A percentile compares a stretch with the other conserved stretches of the same genome.
Conservation (phyloP, 2,113 vertebrate species). For the Prunella fulvescens region DNA sequence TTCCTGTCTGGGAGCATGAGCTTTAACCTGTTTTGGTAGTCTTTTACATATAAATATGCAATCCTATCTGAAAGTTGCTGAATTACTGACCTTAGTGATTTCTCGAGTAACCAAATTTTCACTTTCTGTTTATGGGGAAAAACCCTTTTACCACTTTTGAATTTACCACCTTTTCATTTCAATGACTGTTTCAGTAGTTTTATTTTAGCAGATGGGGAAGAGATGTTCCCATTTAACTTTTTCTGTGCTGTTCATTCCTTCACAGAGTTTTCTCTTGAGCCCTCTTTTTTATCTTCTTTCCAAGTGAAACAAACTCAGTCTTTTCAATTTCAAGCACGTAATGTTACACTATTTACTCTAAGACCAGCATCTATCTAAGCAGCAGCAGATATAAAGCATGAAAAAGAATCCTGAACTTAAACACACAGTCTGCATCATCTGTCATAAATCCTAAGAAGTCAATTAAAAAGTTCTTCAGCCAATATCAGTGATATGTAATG, state of each 20-base stretch:
- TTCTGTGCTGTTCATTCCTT: not conserved
- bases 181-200: not conserved
- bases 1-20: not conserved
- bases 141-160: not conserved
- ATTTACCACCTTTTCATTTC: not conserved
- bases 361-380: not conserved
- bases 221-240: not conserved
- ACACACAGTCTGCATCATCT: conserved; percentile 3
- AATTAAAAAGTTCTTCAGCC: conserved; percentile 73
- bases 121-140: not conserved
- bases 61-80: not conserved
- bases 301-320: not conserved
- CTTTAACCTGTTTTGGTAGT: not conserved
- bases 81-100: not conserved
- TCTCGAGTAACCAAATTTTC: not conserved
- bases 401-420: conserved; percentile 3
- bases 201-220: not conserved
- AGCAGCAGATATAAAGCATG: not conserved
- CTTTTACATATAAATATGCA: not conserved
- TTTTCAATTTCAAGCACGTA: not conserved
- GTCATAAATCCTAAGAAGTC: conserved; percentile 65
- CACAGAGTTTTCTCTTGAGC: not conserved
- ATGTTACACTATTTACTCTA: not conserved
- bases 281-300: not conserved
- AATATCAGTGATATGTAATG: conserved; percentile 58